Evolutionary conservation across 2,797 vertebrate species (phyloP).

Genomic region (Myotis findleyi): DNA sequence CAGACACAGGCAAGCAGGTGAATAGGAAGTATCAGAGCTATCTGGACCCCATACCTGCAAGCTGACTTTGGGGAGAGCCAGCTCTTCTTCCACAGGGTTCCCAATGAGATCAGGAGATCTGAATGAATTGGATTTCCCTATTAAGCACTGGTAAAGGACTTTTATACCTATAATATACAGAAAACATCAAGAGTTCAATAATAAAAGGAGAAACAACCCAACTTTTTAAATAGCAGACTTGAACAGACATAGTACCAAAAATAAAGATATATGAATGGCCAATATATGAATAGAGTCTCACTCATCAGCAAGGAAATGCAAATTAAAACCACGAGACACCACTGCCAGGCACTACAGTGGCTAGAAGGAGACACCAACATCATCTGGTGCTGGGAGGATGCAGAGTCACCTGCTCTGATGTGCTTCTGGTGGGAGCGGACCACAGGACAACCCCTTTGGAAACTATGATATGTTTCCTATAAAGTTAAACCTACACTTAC

Average conservation of each 20-base stretch:
- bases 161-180: not conserved
- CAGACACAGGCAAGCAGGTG: too few relatives aligned
- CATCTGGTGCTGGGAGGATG: rapidly evolving
- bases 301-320: too few relatives aligned
- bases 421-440: rapidly evolving
- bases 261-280: not conserved
- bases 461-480: not conserved
- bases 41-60: not conserved
- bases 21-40: too few relatives aligned
- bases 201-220: not conserved
- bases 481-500: not conserved
- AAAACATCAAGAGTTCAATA: not conserved
- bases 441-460: rapidly evolving
- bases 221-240: not conserved
- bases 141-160: not conserved
- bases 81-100: not conserved
- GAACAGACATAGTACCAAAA: not conserved
- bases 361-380: not conserved
- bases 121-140: not conserved
- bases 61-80: not conserved
- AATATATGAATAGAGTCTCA: not conserved
- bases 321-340: too few relatives aligned
- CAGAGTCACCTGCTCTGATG: rapidly evolving
- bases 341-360: rapidly evolving
- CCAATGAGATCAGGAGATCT: not conserved